Evolutionary conservation across 2,797 vertebrate species (phyloP).

Genomic region (Lindbergichthys nudifrons): DNA sequence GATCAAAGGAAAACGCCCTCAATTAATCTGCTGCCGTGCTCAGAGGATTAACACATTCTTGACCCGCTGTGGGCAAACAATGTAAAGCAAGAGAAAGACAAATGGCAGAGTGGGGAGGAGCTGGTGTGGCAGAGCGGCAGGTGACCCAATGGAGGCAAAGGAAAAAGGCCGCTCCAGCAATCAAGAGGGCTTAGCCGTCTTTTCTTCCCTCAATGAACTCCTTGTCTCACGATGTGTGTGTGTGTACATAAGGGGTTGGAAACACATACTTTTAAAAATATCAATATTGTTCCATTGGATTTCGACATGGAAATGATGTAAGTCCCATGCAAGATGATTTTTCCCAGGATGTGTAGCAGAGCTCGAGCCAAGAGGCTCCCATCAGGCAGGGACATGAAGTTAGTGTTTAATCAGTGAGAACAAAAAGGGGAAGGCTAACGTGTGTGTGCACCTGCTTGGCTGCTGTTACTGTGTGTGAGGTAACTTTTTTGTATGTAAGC

Average conservation of each 20-base stretch:
- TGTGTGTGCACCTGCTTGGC: constrained; percentile 57
- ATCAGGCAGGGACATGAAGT: constrained; percentile 36
- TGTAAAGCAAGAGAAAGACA: constrained; percentile 33
- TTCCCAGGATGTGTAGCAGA: constrained; percentile 49
- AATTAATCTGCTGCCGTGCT: constrained; percentile 60
- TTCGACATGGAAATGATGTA: constrained; percentile 65
- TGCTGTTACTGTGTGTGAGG: constrained; percentile 7
- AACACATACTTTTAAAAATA: constrained; percentile 53
- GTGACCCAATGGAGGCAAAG: constrained; percentile 54
- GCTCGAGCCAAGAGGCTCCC: constrained; percentile 23
- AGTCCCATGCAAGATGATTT: constrained; percentile 55
- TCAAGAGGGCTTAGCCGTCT: constrained; percentile 55
- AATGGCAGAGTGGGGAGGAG: constrained; percentile 25
- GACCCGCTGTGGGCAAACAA: constrained; percentile 48
- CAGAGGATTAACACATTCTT: constrained; percentile 68
- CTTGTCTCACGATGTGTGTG: constrained; percentile 51
- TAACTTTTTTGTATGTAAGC: not conserved
- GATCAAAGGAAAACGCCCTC: constrained; percentile 60
- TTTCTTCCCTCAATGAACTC: constrained; percentile 66
- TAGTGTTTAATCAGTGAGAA: constrained; percentile 58
- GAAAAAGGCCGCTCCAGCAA: constrained; percentile 54
- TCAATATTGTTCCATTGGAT: constrained; percentile 62
- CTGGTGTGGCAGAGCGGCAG: constrained; percentile 44
- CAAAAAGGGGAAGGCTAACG: constrained; percentile 30
- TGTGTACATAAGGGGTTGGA: constrained; percentile 22